Evolutionary conservation across 2,888 invertebrate genomes (phyloP), one percentile per base, ranked within the genome.

Genomic region (Phorcus lineatus): DNA sequence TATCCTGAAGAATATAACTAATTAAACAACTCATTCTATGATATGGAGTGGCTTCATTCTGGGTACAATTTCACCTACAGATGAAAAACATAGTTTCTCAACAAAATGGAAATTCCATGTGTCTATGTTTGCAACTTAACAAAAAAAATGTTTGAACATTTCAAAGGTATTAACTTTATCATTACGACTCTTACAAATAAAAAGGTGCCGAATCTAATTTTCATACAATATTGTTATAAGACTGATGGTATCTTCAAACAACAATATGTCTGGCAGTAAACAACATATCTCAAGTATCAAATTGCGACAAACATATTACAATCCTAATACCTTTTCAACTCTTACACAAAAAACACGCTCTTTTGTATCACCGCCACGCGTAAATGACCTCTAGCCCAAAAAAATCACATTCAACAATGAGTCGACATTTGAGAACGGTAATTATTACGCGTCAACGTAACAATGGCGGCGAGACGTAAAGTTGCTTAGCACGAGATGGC

Each of bases 391-490:
- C 19, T 1, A 6, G 11, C 9, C 47, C 47, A 6, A 47, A 47
- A 47, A 47, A 47, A 47, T 11, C 36, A 36, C 36, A 36, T 70
- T 70, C 11, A 17, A 40, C 36, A 70, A 70, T 70, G 36, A 9
- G 40, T 19, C 31, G 70, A 70, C 28, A 70, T 70, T 36, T 70
- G 70, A 70, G 70, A 70, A 36, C 19, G 4, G 36, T 40, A 70
- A 70, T 70, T 70, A 70, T 36, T 7, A 31, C 28, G 70, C 28
- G 28, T 70, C 28, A 19, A 40, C 36, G 19, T n/a, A 19, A 70
- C 70, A 70, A 70, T 70, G 36, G 70, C 40, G 70, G 40, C 70
- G 36, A 70, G 70, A 70, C 70, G 36, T 36, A 70, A 31, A 19
- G 70, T 31, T 70, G 40, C 19, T 70, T 40, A 31, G 40, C 36